Conservation (phyloP, 2,797 vertebrate genomes). For the Rhabdophis nuchalis region DNA sequence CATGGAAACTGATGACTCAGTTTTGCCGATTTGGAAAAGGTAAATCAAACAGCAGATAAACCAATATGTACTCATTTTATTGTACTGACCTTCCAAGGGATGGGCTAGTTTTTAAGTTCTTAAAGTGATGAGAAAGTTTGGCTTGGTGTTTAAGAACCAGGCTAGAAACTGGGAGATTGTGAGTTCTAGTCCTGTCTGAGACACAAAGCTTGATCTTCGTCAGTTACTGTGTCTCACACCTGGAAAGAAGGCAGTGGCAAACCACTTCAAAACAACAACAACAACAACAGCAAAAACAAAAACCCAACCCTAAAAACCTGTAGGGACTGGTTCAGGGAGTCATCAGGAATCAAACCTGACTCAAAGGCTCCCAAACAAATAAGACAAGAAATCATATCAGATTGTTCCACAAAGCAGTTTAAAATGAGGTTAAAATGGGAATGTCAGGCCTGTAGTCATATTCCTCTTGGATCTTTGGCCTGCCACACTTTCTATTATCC, state of each 20-base stretch:
- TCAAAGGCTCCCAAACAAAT: background rate
- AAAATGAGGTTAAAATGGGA: background rate
- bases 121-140: background rate
- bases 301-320: background rate
- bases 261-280: background rate
- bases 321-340: background rate
- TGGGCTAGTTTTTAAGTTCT: background rate
- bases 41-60: background rate
- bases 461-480: no score
- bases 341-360: background rate
- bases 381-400: background rate
- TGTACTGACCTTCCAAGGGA: background rate
- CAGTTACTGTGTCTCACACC: background rate
- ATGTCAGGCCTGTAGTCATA: no score
- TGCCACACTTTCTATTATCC: no score
- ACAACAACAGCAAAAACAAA: background rate
- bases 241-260: background rate
- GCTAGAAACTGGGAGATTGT: background rate
- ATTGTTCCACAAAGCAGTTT: background rate
- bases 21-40: background rate
- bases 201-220: background rate
- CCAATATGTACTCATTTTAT: background rate
- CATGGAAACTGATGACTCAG: background rate
- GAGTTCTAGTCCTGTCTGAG: background rate
- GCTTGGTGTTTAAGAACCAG: background rate